Evolutionary conservation across 2,888 invertebrate genomes (phyloP).

Genomic region (Petrophora chlorosata): DNA sequence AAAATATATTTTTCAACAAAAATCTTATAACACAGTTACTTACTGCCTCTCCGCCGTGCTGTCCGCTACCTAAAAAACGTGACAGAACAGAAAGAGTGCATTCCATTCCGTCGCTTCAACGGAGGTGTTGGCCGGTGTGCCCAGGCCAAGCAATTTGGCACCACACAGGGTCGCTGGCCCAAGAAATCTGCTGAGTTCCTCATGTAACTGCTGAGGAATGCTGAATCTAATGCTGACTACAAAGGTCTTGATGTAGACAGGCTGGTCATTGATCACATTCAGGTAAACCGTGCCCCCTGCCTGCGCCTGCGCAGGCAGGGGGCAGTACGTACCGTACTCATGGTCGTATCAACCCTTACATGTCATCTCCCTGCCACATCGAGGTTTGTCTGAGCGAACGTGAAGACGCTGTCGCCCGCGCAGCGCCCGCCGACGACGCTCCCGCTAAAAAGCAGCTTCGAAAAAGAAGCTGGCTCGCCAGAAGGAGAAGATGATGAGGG

Average conservation of each 20-base stretch:
- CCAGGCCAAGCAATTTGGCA: slow-evolving; percentile 97
- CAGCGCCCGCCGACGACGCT: slow-evolving; percentile 92
- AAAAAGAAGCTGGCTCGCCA: slow-evolving; percentile 98
- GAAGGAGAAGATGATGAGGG: slow-evolving; percentile 95
- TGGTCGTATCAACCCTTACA: slow-evolving; percentile 99
- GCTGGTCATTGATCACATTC: slow-evolving; percentile 98
- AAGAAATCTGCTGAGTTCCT: slow-evolving; percentile 99
- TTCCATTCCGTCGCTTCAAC: slow-evolving; percentile 97
- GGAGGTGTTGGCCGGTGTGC: slow-evolving; percentile 99
- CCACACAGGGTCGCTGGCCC: slow-evolving; percentile 99
- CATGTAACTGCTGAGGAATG: slow-evolving; percentile 97
- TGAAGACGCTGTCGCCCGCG: slow-evolving; percentile 94
- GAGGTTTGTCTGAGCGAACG: slow-evolving; percentile 98
- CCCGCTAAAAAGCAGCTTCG: slow-evolving; percentile 97
- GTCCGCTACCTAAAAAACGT: slow-evolving; percentile 98
- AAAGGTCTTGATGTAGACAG: slow-evolving; percentile 98
- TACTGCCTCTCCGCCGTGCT: slow-evolving; percentile 97
- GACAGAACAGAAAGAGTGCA: slow-evolving; percentile 97
- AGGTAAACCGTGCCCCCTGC: slow-evolving; percentile 98
- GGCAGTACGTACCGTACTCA: slow-evolving; percentile 99
- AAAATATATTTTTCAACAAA: too few species aligned
- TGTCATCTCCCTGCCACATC: slow-evolving; percentile 99
- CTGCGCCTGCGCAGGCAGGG: slow-evolving; percentile 96
- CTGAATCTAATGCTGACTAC: slow-evolving; percentile 98
- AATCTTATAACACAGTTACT: too few species aligned